Conservation (phyloP, 30 jellyfish, hydroid and myxozoan genomes). For the Clytia hemisphaerica region DNA sequence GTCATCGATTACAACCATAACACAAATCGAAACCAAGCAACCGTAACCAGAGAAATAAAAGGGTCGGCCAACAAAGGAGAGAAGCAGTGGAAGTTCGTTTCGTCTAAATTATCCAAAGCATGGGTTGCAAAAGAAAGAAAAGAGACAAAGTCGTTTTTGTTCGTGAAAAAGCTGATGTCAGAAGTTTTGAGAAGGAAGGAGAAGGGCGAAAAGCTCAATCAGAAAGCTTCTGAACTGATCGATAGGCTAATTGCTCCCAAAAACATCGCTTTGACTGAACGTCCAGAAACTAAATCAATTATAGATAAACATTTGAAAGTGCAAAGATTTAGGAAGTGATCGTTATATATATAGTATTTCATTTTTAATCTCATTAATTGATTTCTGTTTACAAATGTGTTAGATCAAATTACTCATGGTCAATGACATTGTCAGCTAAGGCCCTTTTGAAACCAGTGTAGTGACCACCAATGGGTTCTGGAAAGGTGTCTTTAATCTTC, state of each 20-base stretch:
- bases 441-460: slow-evolving; percentile 9
- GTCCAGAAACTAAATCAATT: background rate
- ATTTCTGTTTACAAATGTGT: too few relatives aligned
- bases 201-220: background rate
- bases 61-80: background rate
- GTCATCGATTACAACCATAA: background rate
- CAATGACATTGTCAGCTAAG: too few relatives aligned
- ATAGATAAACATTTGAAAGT: background rate
- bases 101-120: background rate
- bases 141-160: background rate
- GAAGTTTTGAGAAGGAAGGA: background rate
- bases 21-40: background rate
- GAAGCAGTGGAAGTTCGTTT: background rate
- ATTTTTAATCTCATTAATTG: too few relatives aligned
- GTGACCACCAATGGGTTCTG: background rate
- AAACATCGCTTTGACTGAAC: slow-evolving; percentile 1
- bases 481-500: background rate
- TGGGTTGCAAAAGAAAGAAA: slow-evolving; percentile 9
- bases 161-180: background rate
- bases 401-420: too few relatives aligned
- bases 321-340: too few relatives aligned
- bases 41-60: background rate
- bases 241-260: background rate
- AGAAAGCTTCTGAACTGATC: background rate
- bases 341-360: too few relatives aligned